A percentile compares a stretch with the other conserved stretches of the same genome.
These are phyloP conservation scores for Gymnarchus niloticus DNA, from an alignment of 2,113 vertebrate species.

Conservation along the genomic window DNA sequence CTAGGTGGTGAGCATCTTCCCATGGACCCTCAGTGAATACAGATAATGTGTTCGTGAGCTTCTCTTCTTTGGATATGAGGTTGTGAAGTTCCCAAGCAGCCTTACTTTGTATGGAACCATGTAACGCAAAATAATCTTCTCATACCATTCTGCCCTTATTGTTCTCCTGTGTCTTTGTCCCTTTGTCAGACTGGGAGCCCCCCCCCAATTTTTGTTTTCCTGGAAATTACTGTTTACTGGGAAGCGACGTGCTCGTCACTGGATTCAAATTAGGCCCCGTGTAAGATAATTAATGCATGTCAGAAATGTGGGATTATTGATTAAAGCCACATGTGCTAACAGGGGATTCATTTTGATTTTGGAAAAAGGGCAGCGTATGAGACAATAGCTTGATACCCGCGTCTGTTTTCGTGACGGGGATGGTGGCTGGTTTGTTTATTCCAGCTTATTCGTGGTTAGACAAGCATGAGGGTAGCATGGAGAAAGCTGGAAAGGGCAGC, in stretches of 20 bases:
- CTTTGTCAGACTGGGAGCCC: not conserved
- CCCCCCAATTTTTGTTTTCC: not conserved
- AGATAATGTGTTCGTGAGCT: not conserved
- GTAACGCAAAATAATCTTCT: not conserved
- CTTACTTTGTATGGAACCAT: not conserved
- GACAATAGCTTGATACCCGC: conserved; percentile 21
- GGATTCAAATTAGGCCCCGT: conserved; percentile 39
- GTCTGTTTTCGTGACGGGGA: conserved; percentile 22
- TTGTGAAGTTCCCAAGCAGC: not conserved
- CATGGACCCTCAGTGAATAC: not conserved
- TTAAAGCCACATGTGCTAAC: conserved; percentile 56
- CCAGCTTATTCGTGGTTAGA: not conserved
- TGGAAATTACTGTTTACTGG: conserved; percentile 2
- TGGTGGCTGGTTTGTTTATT: too few species aligned
- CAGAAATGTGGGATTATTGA: conserved; percentile 52
- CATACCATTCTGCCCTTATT: not conserved
- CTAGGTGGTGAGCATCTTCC: not conserved
- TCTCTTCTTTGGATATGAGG: not conserved
- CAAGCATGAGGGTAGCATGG: not conserved
- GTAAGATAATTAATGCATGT: conserved; percentile 50
- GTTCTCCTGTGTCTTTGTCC: not conserved
- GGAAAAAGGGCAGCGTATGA: conserved; percentile 51
- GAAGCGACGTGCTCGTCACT: not conserved
- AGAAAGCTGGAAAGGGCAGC: not conserved
- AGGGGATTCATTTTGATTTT: conserved; percentile 57